Percentiles rank a stretch among this genome's conserved stretches.
phyloP scores from a whole-genome alignment of 2,888 invertebrate genomes.

The Dione vanillae region DNA sequence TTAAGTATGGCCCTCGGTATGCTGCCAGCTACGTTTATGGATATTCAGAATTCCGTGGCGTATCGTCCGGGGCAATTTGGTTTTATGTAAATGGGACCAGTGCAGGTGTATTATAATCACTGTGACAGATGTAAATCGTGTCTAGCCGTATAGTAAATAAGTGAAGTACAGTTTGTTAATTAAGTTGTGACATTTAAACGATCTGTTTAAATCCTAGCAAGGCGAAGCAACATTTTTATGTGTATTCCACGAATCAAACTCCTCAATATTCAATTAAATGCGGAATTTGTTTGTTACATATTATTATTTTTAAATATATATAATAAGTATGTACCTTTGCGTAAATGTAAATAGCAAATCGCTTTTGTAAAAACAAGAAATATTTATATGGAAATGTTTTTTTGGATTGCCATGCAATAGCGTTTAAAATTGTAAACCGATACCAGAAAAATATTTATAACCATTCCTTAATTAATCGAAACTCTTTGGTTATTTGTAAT shows the following conservation, averaged over 20 bases:
- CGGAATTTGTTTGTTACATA: slow-evolving; percentile 6
- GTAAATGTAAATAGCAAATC: too few species aligned
- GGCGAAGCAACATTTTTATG: slow-evolving; percentile 17
- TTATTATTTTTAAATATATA: not conserved
- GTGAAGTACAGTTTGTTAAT: slow-evolving; percentile 22
- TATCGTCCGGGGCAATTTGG: slow-evolving; percentile 73
- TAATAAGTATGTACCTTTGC: not conserved
- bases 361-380: too few species aligned
- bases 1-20: slow-evolving; percentile 83
- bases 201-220: slow-evolving; percentile 11
- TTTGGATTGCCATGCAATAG: too few species aligned
- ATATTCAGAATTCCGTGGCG: slow-evolving; percentile 81
- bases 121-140: slow-evolving; percentile 69
- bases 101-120: slow-evolving; percentile 65
- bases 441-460: too few species aligned
- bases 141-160: slow-evolving; percentile 20
- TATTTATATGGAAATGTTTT: too few species aligned
- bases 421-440: too few species aligned
- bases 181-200: slow-evolving; percentile 26
- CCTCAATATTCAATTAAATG: slow-evolving; percentile 16
- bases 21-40: slow-evolving; percentile 83
- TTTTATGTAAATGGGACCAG: slow-evolving; percentile 76
- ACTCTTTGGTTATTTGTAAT: not conserved
- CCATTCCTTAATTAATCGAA: too few species aligned
- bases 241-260: slow-evolving; percentile 18